Evolutionary conservation across 2,888 invertebrate genomes (phyloP).

Genomic region (Athripsodes cinereus): DNA sequence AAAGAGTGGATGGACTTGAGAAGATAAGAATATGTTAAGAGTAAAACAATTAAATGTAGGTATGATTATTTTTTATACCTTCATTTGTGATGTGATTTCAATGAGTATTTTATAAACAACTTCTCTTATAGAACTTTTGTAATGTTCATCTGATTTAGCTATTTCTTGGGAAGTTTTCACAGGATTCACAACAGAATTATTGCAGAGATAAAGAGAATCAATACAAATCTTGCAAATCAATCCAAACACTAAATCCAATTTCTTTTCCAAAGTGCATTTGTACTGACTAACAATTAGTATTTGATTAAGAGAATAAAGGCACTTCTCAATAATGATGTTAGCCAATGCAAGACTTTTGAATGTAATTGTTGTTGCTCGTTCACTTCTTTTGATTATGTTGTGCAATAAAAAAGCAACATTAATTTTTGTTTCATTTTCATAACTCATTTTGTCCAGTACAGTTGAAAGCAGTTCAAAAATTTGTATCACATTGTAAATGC

Average conservation of each 20-base stretch:
- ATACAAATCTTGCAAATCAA: conserved; percentile 20
- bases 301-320: conserved; percentile 8
- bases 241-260: conserved; percentile 18
- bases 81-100: conserved; percentile 9
- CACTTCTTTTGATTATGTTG: conserved; percentile 11
- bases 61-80: too few species aligned
- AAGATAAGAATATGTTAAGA: too few species aligned
- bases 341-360: conserved; percentile 6
- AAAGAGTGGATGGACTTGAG: neutral
- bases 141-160: conserved; percentile 5
- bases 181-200: neutral
- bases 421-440: conserved; percentile 16
- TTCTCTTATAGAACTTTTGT: neutral
- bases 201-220: conserved; percentile 18
- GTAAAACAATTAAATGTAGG: too few species aligned
- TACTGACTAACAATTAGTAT: conserved; percentile 16
- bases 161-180: neutral
- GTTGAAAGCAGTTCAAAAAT: conserved; percentile 19
- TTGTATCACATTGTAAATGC: conserved; percentile 20
- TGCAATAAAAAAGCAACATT: conserved; percentile 17
- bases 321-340: conserved; percentile 7
- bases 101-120: conserved; percentile 3
- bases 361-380: conserved; percentile 3
- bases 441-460: conserved; percentile 12
- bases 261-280: conserved; percentile 10